Evolutionary conservation across 2,797 vertebrate genomes (phyloP).

Genomic region (Poeciliopsis turneri): DNA sequence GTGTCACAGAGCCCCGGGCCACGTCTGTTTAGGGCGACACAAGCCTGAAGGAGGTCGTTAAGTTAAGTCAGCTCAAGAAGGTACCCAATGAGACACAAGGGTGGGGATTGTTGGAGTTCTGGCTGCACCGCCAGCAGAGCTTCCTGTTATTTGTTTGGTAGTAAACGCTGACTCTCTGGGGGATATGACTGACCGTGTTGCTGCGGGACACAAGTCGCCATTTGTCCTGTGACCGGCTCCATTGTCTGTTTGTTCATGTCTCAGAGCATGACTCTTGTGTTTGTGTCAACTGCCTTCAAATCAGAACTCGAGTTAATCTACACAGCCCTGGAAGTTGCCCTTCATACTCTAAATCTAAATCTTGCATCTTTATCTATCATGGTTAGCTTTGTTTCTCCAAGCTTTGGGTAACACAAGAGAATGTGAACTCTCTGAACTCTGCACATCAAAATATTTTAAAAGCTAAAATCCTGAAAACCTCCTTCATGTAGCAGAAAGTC

Average conservation of each 20-base stretch:
- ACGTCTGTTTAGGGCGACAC: conserved; percentile 44
- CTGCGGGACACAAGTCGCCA: conserved; percentile 54
- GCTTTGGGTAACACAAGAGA: background rate
- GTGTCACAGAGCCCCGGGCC: conserved; percentile 48
- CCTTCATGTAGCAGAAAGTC: background rate
- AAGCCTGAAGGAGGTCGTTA: conserved; percentile 57
- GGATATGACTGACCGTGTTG: conserved; percentile 37
- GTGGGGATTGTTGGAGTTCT: conserved; percentile 69
- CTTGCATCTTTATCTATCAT: background rate
- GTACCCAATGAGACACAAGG: conserved; percentile 60
- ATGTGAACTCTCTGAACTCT: conserved; percentile 8
- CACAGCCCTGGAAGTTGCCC: background rate
- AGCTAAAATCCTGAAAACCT: background rate
- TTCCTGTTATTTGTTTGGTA: conserved; percentile 83
- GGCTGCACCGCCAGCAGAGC: conserved; percentile 44
- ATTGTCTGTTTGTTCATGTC: conserved; percentile 21
- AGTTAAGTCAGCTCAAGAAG: conserved; percentile 65
- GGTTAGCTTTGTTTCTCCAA: background rate
- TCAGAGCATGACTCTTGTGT: background rate
- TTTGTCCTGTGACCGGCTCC: conserved; percentile 41
- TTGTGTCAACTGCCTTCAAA: conserved; percentile 6
- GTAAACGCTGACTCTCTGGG: conserved; percentile 70
- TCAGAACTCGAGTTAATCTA: background rate
- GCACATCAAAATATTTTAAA: background rate
- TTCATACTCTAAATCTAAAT: background rate